Evolutionary conservation across 2,888 invertebrate species (phyloP), one percentile per base, ranked within the genome.

Genomic region (Melieria picta): DNA sequence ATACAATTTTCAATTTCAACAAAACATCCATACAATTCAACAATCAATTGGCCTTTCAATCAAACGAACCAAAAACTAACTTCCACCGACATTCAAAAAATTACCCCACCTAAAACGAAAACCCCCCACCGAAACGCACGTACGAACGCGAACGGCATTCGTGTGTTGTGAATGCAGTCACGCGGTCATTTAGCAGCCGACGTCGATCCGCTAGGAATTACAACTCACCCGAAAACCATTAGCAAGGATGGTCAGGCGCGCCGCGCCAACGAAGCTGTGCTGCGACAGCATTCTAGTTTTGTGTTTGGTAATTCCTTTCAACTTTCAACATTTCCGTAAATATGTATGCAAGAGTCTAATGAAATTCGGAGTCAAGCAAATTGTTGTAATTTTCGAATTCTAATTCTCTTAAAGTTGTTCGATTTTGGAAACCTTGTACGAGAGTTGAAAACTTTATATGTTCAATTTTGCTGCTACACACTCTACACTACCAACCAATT

Each of bases 181-280:
- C 91, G 95, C 77, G 96, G 95, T 72, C 96, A 96, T 87, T 90
- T 94, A 81, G 90, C 93, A 79, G 93, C 95, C 60, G 92, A 93
- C 83, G 89, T 93, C 77, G 96, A 96, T 87, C 96, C 96, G 5
- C 88, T 96, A 76, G 90, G 90, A 77, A 91, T 96, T 79, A 84
- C 87, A 79, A 82, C 83, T 72, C 72, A 74, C 70, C 85, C 84
- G 81, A 82, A 83, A 77, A 84, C 81, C 75, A 80, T 84, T 81
- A 81, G 84, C 83, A 82, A 84, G 81, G 87, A 86, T 83, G 87
- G 87, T 77, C 82, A 84, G 76, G 82, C 82, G 79, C 86, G 86
- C 79, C 87, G 87, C 76, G 87, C 87, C 77, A 87, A 87, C 77
- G 87, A 87, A 83, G 85, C 83, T 83, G 86, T 86, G 78, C 85